These are phyloP conservation scores for Delia radicum DNA, from an alignment of 1,140 invertebrate species.

Conservation along the genomic window DNA sequence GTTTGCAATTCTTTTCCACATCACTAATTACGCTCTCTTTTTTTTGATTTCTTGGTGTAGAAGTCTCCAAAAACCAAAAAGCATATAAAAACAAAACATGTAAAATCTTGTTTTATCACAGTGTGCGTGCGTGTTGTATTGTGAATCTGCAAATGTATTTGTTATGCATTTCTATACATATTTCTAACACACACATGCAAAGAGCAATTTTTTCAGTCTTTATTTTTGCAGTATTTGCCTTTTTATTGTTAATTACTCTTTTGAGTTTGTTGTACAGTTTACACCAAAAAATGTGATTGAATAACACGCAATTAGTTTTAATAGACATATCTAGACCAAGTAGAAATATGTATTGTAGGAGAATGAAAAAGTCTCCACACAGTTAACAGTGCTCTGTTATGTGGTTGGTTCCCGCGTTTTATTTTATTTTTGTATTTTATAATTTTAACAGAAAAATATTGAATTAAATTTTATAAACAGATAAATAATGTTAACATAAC, in stretches of 20 bases:
- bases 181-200: constrained; percentile 4
- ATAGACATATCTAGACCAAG: constrained; percentile 9
- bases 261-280: constrained; percentile 17
- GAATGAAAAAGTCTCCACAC: constrained; percentile 1
- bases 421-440: neutral
- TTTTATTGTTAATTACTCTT: constrained; percentile 18
- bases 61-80: constrained; percentile 11
- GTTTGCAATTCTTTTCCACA: neutral
- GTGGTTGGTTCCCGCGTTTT: constrained; percentile 5
- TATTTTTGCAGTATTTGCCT: constrained; percentile 11
- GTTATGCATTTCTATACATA: constrained; percentile 16
- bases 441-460: constrained; percentile 2
- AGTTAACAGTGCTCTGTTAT: constrained; percentile 11
- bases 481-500: no score
- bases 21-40: constrained; percentile 1
- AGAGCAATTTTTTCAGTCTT: neutral
- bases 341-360: neutral
- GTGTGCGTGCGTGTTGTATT: neutral
- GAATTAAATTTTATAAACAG: neutral
- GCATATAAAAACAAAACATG: constrained; percentile 18
- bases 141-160: neutral
- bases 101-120: constrained; percentile 19
- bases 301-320: constrained; percentile 23
- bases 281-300: constrained; percentile 20
- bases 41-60: neutral